phyloP scores from a whole-genome alignment of 2,113 vertebrate species.

The Perca schrenkii region DNA sequence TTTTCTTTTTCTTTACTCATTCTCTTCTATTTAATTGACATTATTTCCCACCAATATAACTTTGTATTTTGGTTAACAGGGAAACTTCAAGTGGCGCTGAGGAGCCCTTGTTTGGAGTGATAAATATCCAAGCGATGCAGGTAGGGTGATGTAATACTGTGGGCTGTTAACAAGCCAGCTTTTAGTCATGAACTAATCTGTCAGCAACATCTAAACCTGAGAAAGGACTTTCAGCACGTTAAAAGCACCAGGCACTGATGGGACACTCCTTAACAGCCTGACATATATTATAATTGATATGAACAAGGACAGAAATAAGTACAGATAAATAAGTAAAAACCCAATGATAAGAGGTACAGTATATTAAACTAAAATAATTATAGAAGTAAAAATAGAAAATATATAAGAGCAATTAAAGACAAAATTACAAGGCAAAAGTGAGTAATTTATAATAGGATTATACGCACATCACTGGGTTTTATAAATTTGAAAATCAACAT shows the following conservation, averaged over 20 bases:
- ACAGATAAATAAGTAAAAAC: neutral
- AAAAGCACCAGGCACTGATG: neutral
- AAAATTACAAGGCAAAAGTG: neutral
- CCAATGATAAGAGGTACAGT: no score
- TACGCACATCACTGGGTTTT: neutral
- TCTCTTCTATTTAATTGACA: neutral
- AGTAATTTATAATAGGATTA: neutral
- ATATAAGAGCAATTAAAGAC: neutral
- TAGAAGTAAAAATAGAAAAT: neutral
- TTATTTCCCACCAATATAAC: neutral
- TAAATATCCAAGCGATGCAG: conserved; percentile 91
- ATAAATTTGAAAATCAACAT: neutral
- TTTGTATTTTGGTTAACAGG: conserved; percentile 72
- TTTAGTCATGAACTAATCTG: neutral
- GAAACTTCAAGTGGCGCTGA: conserved; percentile 77
- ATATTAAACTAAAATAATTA: no score
- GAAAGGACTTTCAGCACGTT: neutral
- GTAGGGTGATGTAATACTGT: conserved; percentile 63
- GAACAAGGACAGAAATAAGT: neutral
- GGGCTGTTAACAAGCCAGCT: no score
- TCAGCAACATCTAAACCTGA: neutral
- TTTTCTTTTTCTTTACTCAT: neutral
- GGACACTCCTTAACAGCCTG: neutral
- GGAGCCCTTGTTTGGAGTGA: conserved; percentile 83
- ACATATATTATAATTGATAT: neutral